Base-by-base conservation (phyloP, 2,113 vertebrate genomes). In the Rhombomys opimus region DNA sequence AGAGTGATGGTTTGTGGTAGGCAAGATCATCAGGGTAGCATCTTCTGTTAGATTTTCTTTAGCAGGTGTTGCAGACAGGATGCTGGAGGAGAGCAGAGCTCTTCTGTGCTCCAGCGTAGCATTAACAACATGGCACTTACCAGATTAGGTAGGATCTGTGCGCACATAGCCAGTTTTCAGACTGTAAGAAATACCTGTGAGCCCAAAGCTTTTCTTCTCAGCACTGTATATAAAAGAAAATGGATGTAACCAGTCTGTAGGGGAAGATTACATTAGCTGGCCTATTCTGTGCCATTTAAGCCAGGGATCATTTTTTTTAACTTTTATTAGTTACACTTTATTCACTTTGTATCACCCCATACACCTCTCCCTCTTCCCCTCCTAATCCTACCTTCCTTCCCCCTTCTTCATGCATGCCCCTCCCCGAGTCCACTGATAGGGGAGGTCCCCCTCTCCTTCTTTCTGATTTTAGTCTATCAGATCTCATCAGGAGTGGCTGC, bases 81-180 rank as follows among this genome's bases (percentile, higher is more conserved):
- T 59, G 78, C 8, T 70, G 50, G 38, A 63, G 38, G 27, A 32
- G 15, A 35, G 59, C 46, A 63, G 20, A 70, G 27, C 18, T 67
- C 77, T 67, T 9, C 0, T 11, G 52, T 89, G n/a, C 14, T 65
- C 2, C 8, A 13, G 72, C n/a, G 86, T 65, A 15, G 6, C 35
- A 18, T 89, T 91, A 50, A 87, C 13, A 57, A 41, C n/a, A 57
- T 91, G 11, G 27, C 23, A 7, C 18, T 54, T 59, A 32, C 4
- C 87, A 73, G 30, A 77, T 93, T 57, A 90, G 75, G 23, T 75
- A 93, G 38, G 92, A 63, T 92, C 65, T 91, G 22, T 68, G 32
- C 35, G 18, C 38, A 15, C 8, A 2, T 57, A 77, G 38, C 86
- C 85, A 77, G 3, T 38, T 87, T 90, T 92, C 15, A 93, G 54